These are phyloP conservation scores for Netelia inedita DNA, from an alignment of 2,888 invertebrate species.

Conservation along the genomic window DNA sequence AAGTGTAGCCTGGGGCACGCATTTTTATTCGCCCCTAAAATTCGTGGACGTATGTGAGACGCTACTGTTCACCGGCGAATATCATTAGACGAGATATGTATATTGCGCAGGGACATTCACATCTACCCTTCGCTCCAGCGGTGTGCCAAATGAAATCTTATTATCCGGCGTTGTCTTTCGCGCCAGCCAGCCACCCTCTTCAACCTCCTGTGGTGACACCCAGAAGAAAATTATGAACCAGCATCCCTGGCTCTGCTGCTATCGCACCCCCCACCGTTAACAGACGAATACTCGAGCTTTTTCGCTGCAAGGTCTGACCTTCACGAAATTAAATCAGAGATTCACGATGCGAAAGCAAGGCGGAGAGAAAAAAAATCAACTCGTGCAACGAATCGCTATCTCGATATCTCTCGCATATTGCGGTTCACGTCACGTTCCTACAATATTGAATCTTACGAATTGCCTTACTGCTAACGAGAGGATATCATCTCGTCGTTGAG, in stretches of 20 bases:
- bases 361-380: conserved; percentile 37
- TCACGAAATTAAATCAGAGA: conserved; percentile 36
- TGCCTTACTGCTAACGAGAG: conserved; percentile 72
- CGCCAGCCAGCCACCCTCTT: background rate
- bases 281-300: conserved; percentile 32
- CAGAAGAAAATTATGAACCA: conserved; percentile 63
- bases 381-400: conserved; percentile 75
- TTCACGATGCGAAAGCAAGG: conserved; percentile 24
- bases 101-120: conserved; percentile 38
- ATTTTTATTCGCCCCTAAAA: background rate
- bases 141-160: conserved; percentile 63
- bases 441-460: conserved; percentile 82
- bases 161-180: conserved; percentile 60
- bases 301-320: conserved; percentile 16
- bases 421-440: conserved; percentile 80
- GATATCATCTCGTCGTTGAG: conserved; percentile 47
- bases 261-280: background rate
- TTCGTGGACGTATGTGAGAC: conserved; percentile 9
- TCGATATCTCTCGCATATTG: conserved; percentile 68
- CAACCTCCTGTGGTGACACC: conserved; percentile 20
- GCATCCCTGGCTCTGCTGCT: conserved; percentile 8
- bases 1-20: background rate
- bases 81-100: conserved; percentile 33
- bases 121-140: conserved; percentile 14
- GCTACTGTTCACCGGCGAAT: conserved; percentile 32